Conservation (phyloP, 92 coral and sea anemone species). For the Paragorgia papillata region DNA sequence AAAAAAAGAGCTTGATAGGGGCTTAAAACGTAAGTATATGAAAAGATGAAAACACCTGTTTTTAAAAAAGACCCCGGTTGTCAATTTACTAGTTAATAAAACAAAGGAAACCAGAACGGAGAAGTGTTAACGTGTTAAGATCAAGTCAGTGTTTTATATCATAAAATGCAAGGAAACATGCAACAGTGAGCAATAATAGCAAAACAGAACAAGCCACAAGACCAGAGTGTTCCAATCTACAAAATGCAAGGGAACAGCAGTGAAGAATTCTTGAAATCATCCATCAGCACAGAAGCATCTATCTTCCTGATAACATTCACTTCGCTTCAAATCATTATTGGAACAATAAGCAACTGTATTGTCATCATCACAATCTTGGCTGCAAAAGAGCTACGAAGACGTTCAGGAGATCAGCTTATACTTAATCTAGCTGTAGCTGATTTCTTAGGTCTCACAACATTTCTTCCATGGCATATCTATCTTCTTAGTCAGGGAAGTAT, state of each 20-base stretch:
- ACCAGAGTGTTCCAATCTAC: too few relatives aligned
- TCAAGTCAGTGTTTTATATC: too few relatives aligned
- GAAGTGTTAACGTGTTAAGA: too few relatives aligned
- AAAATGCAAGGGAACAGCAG: background rate
- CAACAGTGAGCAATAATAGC: too few relatives aligned
- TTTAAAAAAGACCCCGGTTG: too few relatives aligned
- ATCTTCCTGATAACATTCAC: background rate
- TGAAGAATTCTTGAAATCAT: background rate
- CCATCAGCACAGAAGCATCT: background rate
- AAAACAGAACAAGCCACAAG: too few relatives aligned
- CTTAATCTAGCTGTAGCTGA: background rate
- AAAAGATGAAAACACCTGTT: too few relatives aligned
- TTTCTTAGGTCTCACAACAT: background rate
- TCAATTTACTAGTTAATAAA: too few relatives aligned
- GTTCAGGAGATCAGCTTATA: constrained; percentile 3
- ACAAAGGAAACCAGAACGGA: too few relatives aligned
- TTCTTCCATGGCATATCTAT: background rate
- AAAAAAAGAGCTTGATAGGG: too few relatives aligned
- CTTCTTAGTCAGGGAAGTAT: background rate
- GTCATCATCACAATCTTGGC: background rate
- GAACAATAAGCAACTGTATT: background rate
- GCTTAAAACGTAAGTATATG: too few relatives aligned
- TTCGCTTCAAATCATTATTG: background rate
- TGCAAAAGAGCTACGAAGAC: background rate
- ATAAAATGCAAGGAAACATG: too few relatives aligned